phyloP scores from a whole-genome alignment of 2,113 vertebrate genomes.

The Chloropsis hardwickii region DNA sequence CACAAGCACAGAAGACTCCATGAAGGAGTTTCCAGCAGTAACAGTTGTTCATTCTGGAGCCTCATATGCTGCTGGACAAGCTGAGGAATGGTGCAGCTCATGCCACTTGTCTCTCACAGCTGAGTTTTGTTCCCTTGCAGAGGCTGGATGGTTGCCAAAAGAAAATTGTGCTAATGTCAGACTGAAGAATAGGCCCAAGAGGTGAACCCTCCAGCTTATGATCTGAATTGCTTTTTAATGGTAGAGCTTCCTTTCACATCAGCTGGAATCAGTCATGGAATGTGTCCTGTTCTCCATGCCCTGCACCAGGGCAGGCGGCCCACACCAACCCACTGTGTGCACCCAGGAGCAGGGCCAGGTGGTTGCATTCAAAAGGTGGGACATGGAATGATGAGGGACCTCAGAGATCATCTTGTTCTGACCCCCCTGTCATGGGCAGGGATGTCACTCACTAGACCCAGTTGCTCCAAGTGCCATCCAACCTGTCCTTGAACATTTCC shows the following conservation, averaged over 20 bases:
- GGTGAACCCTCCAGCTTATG: neutral
- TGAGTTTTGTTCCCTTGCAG: neutral
- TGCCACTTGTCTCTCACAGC: neutral
- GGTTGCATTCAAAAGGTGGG: neutral
- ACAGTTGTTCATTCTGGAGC: neutral
- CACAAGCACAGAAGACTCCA: neutral
- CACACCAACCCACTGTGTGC: accelerated
- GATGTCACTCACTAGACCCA: neutral
- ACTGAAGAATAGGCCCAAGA: neutral
- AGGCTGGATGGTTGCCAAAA: neutral
- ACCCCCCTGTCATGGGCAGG: neutral
- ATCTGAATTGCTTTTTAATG: neutral
- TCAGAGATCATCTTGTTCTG: neutral
- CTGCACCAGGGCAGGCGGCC: neutral
- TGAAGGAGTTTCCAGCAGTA: neutral
- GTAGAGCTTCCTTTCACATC: neutral
- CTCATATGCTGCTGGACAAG: accelerated
- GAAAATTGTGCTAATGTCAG: neutral
- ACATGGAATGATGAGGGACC: neutral
- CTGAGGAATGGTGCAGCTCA: neutral
- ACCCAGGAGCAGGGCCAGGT: neutral
- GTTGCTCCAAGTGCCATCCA: neutral
- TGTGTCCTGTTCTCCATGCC: accelerated
- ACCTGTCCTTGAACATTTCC: neutral
- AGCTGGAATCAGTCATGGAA: neutral